Base-by-base conservation (phyloP, 2,797 vertebrate species). In the Sitta carolinensis region DNA sequence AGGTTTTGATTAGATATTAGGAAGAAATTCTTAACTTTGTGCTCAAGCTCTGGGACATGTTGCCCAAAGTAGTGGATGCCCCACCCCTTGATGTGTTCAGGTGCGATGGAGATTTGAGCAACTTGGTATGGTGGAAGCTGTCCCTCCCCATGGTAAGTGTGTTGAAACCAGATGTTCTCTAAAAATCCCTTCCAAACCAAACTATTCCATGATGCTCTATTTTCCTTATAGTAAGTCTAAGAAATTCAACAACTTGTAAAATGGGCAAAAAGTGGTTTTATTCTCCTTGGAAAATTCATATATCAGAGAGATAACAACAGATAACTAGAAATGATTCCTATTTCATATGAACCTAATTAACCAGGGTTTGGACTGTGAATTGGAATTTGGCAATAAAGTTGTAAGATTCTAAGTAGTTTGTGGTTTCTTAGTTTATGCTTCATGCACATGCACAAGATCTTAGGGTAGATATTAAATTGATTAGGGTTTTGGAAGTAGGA, bases 11-110 rank as follows among this genome's bases (percentile, higher is more conserved):
- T 21, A 34, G 10, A 17, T 61, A 22, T 20, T 17, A 58, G 48
- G 17, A 72, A 23, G 29, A 68, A 63, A 58, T 38, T 45, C 3
- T 58, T 61, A n/a, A 2, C 16, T 26, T 14, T 34, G 22, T 72
- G 5, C 3, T 25, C 23, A 54, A 36, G 3, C 22, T 18, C 29
- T 63, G 21, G 22, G 23, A 21, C 5, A 21, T 4, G 30, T 52
- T 88, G 11, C 23, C 42, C 43, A 62, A 63, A 22, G 9, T 0
- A 43, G 47, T 57, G 17, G n/a, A 25, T 47, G 15, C 1, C 11
- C 5, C 13, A 3, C 2, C 2, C 2, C 8, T 29, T 42, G 18
- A 27, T 13, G 4, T 21, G 13, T 50, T 72, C 23, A 45, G 25
- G 20, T 1, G 70, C 38, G 40, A 57, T 66, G 48, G 11, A 38